phyloP scores from a whole-genome alignment of 2,797 vertebrate genomes.

The Cheirogaleus major region DNA sequence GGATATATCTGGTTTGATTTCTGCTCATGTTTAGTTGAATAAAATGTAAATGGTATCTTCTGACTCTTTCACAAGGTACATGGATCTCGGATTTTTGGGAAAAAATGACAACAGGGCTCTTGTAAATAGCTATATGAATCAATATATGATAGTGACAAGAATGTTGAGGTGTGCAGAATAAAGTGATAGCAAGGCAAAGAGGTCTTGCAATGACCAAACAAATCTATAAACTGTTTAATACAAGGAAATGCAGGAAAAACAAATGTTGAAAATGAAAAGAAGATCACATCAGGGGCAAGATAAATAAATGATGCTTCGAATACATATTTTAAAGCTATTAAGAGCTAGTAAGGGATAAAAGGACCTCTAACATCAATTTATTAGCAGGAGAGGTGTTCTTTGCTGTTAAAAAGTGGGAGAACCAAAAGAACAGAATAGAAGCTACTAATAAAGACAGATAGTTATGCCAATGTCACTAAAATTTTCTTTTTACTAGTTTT shows the following conservation, averaged over 20 bases:
- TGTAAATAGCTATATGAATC: neutral
- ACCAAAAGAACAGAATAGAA: neutral
- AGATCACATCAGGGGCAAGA: neutral
- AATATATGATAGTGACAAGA: neutral
- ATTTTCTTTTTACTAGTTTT: neutral
- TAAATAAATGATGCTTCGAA: slow-evolving; percentile 54
- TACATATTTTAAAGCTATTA: neutral
- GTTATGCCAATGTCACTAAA: neutral
- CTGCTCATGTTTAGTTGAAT: slow-evolving; percentile 38
- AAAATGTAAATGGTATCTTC: slow-evolving; percentile 18
- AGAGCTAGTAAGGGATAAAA: neutral
- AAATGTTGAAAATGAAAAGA: neutral
- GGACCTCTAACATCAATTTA: slow-evolving; percentile 24
- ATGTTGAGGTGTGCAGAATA: neutral
- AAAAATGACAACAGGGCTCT: neutral
- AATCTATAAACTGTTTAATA: slow-evolving; percentile 19
- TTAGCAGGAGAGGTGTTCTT: neutral
- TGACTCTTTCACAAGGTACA: slow-evolving; percentile 30
- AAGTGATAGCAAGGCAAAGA: neutral
- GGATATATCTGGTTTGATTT: slow-evolving; percentile 20
- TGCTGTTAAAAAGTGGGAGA: neutral
- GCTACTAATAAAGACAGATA: neutral
- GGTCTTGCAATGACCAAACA: neutral
- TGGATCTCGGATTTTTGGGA: slow-evolving; percentile 28
- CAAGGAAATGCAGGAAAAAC: slow-evolving; percentile 44